Evolutionary conservation across 2,797 vertebrate species (phyloP).

Genomic region (Danio albolineatus): DNA sequence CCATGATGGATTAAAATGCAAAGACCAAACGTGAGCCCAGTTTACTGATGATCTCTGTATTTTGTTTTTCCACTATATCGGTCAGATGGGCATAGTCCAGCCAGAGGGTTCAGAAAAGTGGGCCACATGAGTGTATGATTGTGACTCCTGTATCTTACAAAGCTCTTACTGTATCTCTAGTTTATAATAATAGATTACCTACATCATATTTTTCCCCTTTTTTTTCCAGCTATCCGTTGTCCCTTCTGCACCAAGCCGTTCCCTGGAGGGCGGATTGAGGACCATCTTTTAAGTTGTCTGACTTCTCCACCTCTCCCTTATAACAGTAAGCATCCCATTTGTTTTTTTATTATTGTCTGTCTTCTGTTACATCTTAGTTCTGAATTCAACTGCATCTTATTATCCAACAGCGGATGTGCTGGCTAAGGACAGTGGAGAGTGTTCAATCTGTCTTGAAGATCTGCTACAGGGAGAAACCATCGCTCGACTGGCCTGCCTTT

Average conservation of each 20-base stretch:
- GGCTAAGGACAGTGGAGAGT: slow-evolving; percentile 83
- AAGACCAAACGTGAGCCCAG: slow-evolving; percentile 13
- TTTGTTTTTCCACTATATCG: background rate
- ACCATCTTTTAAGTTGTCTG: slow-evolving; percentile 84
- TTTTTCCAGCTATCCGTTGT: slow-evolving; percentile 78
- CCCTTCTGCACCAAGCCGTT: slow-evolving; percentile 84
- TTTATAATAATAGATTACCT: background rate
- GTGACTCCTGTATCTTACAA: background rate
- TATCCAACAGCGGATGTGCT: slow-evolving; percentile 78
- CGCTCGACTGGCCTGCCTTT: slow-evolving; percentile 83
- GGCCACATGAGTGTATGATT: background rate
- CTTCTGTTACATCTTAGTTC: background rate
- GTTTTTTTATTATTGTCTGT: background rate
- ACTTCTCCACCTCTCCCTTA: slow-evolving; percentile 82
- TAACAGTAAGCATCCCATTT: slow-evolving; percentile 73
- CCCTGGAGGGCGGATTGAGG: slow-evolving; percentile 81
- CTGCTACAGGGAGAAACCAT: slow-evolving; percentile 83
- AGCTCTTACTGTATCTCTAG: background rate
- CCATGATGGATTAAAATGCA: slow-evolving; percentile 48
- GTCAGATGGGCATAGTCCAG: slow-evolving; percentile 61
- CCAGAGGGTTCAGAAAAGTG: slow-evolving; percentile 57
- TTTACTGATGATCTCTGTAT: background rate
- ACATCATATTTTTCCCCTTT: background rate
- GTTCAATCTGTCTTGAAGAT: slow-evolving; percentile 84
- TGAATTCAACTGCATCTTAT: slow-evolving; percentile 11